Base-by-base conservation (phyloP, 30 jellyfish, hydroid and myxozoan species). In the Kudoa iwatai region DNA sequence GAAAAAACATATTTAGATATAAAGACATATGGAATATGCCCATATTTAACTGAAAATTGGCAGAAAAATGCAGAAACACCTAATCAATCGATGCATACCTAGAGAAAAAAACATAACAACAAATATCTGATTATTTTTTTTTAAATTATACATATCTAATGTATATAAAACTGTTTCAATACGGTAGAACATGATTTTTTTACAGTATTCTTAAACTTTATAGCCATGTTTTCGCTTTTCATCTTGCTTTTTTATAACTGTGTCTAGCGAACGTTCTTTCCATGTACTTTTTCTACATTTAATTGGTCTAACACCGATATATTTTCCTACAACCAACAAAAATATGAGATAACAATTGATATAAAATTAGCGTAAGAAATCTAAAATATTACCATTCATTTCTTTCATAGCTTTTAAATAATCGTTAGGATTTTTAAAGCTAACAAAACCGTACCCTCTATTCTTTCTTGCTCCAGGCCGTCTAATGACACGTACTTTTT, bases 401-500 rank as follows among this genome's bases (percentile, higher is more conserved):
- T 74, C 94, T 33, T 87, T 40, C 88, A 74, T 61, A 2, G 94
- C 94, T 39, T 51, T 55, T 11, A 74, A 38, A 41, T 74, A 74
- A 32, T 74, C 94, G 30, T 74, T 86, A 0, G 94, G 94, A 26
- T 74, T 71, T 50, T 74, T 74, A 41, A 74, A 74, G 34, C 94
- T 74, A 40, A 74, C 82, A 40, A 74, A 74, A 17, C 94, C 94
- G 32, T 20, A 74, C 1, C 94, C 94, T 52, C 61, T 74, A 16
- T 84, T 54, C 57, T 74, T 74, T 38, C 61, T 55, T 4, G 83
- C 50, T 42, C 49, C 55, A 32, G 50, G 60, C 45, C 61, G 87
- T 43, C 94, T 52, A 18, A 74, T 71, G 32, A 74, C 71, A 36
- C 53, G 51, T 9, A 86, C 88, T 25, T 53, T 63, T 32, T 45